Evolutionary conservation across 2,888 invertebrate species (phyloP), one percentile per base, ranked within the genome.

Genomic region (Synergus laeviventris): DNA sequence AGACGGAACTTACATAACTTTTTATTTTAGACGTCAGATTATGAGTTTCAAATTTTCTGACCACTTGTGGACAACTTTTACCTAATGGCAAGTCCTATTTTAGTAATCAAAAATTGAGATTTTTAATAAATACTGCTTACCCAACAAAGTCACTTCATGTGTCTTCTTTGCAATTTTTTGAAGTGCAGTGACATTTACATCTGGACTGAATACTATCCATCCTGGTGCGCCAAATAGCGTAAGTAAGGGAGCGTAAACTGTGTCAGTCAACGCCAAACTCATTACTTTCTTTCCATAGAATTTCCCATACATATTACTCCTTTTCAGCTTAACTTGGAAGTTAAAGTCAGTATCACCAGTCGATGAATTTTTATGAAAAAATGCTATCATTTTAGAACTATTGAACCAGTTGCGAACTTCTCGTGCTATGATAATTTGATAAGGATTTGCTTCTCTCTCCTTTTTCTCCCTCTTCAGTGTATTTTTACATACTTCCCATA

Each of bases 321-420:
- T 94, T 80, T 93, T 93, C 59, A 96, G 91, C 18, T 92, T 87
- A 8, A 94, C 94, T 81, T 92, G 93, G 31, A 95, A 91, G 36
- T 94, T 94, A 77, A 94, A 95, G 83, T 93, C 90, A 0, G 95
- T 94, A 77, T 94, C 94, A 84, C 92, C 91, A n/a, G 89, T 92
- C 59, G 96, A 94, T 0, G 96, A 93, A 91, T 96, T 97, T 73
- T 93, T 85, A 87, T 97, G 97, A 79, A 94, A 92, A 86, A 96
- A 93, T 21, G 93, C 94, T 78, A 96, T 91, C 92, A 96, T 93
- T 85, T 93, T 93, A 0, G 96, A 95, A 74, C 93, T 93, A 74
- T 94, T 92, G 84, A 96, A 94, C 94, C 94, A 94, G 84, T 95
- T 92, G 1, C 93, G 91, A 77, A 95, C 93, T 90, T 97, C 96